Evolutionary conservation across 2,888 invertebrate species (phyloP), one percentile per base, ranked within the genome.

Genomic region (Pollenia labialis): DNA sequence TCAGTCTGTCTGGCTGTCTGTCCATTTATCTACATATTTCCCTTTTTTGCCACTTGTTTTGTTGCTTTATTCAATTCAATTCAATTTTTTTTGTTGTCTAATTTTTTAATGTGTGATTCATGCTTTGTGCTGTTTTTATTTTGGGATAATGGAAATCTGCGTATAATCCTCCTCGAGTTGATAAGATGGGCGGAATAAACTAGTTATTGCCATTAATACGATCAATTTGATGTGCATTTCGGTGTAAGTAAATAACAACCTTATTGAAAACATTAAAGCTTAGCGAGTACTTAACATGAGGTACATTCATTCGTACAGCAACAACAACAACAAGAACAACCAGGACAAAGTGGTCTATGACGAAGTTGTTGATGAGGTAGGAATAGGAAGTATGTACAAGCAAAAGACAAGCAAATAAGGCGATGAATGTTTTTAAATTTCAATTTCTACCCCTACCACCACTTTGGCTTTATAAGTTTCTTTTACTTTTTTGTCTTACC

Each of bases 131-230:
- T 86, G 72, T 69, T 74, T 66, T 72, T 81, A 81, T 85, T 88
- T 85, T 88, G 62, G 85, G 87, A 87, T 92, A 92, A 92, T 92
- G 92, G 91, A 92, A 92, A 92, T 92, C 92, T 91, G 90, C 90
- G 90, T 90, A 91, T 92, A 92, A 93, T 93, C 91, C 91, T 88
- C 89, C 90, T 88, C 89, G 91, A 92, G 91, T 91, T 92, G 92
- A 93, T 92, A 91, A 91, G 91, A 90, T 91, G 93, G 93, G 93
- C 92, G 92, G 93, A 90, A 92, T 93, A 92, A 93, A 93, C 92
- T 92, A 92, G 93, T 93, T 92, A 93, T 91, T 91, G 91, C 91
- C 92, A 93, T 92, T 93, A 93, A 93, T 93, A 92, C 92, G 92
- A 93, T 92, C 93, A 93, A 93, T 93, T 93, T 93, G 92, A 90